Conservation (phyloP, 2,888 invertebrate species). For the Eudemis profundana region DNA sequence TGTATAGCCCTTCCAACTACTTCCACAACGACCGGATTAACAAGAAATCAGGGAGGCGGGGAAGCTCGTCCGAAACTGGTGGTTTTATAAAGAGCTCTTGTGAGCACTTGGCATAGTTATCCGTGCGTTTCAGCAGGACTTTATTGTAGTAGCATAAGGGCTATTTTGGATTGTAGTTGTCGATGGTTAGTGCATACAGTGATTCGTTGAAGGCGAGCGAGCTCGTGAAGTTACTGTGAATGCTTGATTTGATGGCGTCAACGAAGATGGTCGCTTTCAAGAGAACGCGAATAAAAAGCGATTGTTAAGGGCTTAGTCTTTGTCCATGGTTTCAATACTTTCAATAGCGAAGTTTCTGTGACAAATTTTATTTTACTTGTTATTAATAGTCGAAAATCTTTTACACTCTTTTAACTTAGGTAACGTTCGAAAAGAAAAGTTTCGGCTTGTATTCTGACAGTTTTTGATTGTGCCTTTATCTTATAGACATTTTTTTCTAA, state of each 20-base stretch:
- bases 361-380: slow-evolving; percentile 12
- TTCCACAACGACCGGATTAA: slow-evolving; percentile 51
- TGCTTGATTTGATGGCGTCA: slow-evolving; percentile 70
- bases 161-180: slow-evolving; percentile 58
- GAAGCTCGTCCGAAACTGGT: slow-evolving; percentile 68
- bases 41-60: slow-evolving; percentile 57
- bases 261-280: slow-evolving; percentile 39
- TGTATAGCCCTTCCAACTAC: slow-evolving; percentile 52
- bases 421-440: neutral
- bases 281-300: slow-evolving; percentile 33
- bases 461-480: too few relatives aligned
- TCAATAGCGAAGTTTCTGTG: slow-evolving; percentile 16
- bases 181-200: slow-evolving; percentile 56
- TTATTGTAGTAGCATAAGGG: slow-evolving; percentile 61
- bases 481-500: too few relatives aligned
- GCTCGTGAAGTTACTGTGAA: slow-evolving; percentile 73
- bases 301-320: slow-evolving; percentile 27
- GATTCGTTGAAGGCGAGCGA: slow-evolving; percentile 78
- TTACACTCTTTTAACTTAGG: neutral
- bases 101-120: slow-evolving; percentile 73
- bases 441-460: too few relatives aligned
- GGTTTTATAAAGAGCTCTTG: slow-evolving; percentile 77
- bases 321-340: slow-evolving; percentile 26
- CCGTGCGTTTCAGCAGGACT: slow-evolving; percentile 59
- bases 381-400: neutral